phyloP scores from a whole-genome alignment of 2,113 vertebrate species.

The Macquaria australasica region DNA sequence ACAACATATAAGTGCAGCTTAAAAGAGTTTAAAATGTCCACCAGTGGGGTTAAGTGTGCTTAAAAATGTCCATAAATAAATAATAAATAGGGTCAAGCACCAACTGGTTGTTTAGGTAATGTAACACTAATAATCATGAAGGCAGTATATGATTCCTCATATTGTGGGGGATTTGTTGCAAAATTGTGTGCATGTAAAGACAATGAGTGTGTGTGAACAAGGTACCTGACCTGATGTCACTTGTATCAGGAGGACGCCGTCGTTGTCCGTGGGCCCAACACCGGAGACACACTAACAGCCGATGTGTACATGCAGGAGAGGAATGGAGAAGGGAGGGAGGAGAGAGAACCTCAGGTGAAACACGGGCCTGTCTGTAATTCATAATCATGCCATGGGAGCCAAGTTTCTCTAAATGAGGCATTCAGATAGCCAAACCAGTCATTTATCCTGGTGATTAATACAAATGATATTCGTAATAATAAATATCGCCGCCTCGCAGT shows the following conservation, averaged over 20 bases:
- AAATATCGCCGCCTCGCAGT: conserved; percentile 92
- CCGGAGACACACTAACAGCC: conserved; percentile 61
- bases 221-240: conserved; percentile 13
- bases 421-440: conserved; percentile 99
- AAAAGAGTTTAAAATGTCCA: too few species aligned
- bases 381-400: conserved; percentile 99
- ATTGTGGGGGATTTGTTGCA: not conserved
- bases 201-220: not conserved
- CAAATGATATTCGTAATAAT: conserved; percentile 99
- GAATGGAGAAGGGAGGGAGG: conserved; percentile 9
- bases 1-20: too few species aligned
- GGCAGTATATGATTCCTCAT: not conserved
- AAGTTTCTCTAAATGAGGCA: conserved; percentile 99
- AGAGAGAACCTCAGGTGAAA: conserved; percentile 94
- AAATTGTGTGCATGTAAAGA: not conserved
- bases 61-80: too few species aligned
- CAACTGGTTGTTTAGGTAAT: not conserved
- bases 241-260: conserved; percentile 75
- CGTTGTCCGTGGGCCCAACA: conserved; percentile 85
- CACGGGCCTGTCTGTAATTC: conserved; percentile 96
- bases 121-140: not conserved
- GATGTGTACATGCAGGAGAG: conserved; percentile 70
- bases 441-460: conserved; percentile 99
- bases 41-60: too few species aligned
- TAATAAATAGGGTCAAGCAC: too few species aligned